phyloP scores from a whole-genome alignment of 2,113 vertebrate genomes.

The Scomber colias region DNA sequence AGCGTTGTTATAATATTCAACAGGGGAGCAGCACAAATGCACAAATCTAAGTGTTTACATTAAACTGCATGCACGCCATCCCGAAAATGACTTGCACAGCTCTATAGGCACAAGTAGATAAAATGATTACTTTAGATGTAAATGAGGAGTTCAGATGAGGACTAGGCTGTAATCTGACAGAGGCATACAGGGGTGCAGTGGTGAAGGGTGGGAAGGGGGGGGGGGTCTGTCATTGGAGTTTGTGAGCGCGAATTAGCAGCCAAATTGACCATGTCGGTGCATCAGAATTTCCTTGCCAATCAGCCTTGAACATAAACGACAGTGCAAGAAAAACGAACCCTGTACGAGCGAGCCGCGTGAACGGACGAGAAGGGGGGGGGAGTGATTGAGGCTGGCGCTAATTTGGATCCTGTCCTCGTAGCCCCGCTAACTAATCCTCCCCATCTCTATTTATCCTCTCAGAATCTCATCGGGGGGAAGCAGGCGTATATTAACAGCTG shows the following conservation, averaged over 20 bases:
- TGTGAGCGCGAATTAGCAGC: slow-evolving; percentile 72
- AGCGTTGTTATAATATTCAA: slow-evolving; percentile 34
- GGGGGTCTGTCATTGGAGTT: slow-evolving; percentile 50
- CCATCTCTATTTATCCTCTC: slow-evolving; percentile 82
- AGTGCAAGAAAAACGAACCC: slow-evolving; percentile 55
- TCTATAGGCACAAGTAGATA: slow-evolving; percentile 47
- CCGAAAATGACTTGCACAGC: slow-evolving; percentile 30
- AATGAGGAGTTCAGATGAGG: slow-evolving; percentile 68
- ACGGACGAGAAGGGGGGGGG: slow-evolving; percentile 30
- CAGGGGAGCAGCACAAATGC: neutral
- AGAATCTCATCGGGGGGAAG: slow-evolving; percentile 80
- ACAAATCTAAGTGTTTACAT: slow-evolving; percentile 59
- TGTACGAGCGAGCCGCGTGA: slow-evolving; percentile 8
- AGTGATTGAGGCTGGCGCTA: slow-evolving; percentile 75
- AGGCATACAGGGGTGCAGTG: slow-evolving; percentile 39
- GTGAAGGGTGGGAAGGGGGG: neutral
- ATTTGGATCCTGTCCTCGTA: slow-evolving; percentile 82
- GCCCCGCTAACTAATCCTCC: slow-evolving; percentile 79
- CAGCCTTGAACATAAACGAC: slow-evolving; percentile 75
- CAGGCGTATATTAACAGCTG: slow-evolving; percentile 75
- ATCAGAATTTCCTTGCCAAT: slow-evolving; percentile 78
- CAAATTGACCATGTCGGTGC: slow-evolving; percentile 80
- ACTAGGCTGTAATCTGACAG: slow-evolving; percentile 76
- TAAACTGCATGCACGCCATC: slow-evolving; percentile 13
- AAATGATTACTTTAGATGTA: slow-evolving; percentile 69